Evolutionary conservation across 2,113 vertebrate species (phyloP), one percentile per base, ranked within the genome.

Genomic region (Bucco capensis): DNA sequence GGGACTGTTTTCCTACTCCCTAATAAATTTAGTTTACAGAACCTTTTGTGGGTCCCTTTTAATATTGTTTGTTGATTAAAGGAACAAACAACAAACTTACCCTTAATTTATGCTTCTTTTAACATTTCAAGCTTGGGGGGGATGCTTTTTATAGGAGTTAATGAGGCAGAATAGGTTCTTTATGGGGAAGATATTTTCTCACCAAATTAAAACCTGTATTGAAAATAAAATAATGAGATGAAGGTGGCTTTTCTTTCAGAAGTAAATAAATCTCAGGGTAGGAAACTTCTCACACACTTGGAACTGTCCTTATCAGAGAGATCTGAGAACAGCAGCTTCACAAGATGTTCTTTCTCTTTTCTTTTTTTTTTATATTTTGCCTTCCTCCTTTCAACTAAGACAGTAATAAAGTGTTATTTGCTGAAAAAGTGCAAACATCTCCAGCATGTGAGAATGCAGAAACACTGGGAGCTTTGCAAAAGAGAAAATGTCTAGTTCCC

Each of bases 141-240:
- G 40, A 31, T 92, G 93, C 90, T 94, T 97, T 92, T 93, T 96
- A 89, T 35, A 73, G 64, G 80, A 97, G 94, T 93, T 96, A 97
- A 97, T 96, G 96, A 97, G 88, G 96, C 96, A 97, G 96, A 97
- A 96, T 96, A 92, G 72, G 90, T 90, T 91, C 90, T 95, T 96
- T 95, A 95, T 85, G 65, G 85, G 89, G 92, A 96, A 93, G 93
- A 92, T 93, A 97, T 94, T 96, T 97, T 97, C 96, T 97, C 95
- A 96, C 94, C 95, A 97, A 96, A 97, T 97, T 91, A 96, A 97
- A 96, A 94, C 79, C 23, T 88, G 93, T 80, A 94, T 96, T 95
- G 91, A 76, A 94, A 92, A 95, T 95, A 69, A 96, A 94, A 94
- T 73, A 93, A 96, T 90, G 86, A 95, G 86, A 92, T 90, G 83